Conservation (phyloP, 2,113 vertebrate species). For the Chlorodrepanis virens region DNA sequence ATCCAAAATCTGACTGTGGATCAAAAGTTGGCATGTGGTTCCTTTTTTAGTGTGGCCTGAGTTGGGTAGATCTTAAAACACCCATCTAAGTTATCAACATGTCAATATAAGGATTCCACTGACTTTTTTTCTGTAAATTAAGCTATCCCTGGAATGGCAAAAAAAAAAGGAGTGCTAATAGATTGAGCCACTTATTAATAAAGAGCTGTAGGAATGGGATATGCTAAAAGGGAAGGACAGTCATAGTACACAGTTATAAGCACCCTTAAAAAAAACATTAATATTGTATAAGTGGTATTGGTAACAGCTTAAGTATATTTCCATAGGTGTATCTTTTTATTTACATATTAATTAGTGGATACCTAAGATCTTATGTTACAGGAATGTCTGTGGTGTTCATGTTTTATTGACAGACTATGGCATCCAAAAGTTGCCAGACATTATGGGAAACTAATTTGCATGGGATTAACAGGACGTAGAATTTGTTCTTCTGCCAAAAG, state of each 20-base stretch:
- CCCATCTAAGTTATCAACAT: not conserved
- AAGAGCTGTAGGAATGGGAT: not conserved
- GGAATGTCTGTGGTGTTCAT: constrained; percentile 52
- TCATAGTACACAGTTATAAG: constrained; percentile 35
- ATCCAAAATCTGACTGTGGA: not conserved
- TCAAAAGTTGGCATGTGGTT: not conserved
- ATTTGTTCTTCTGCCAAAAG: constrained; percentile 32
- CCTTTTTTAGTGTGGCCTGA: not conserved
- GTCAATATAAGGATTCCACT: not conserved
- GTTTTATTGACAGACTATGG: constrained; percentile 71
- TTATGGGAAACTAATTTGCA: constrained; percentile 61
- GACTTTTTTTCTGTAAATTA: not conserved
- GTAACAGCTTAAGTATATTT: constrained; percentile 75
- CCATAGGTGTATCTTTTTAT: constrained; percentile 74
- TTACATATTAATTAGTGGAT: constrained; percentile 73
- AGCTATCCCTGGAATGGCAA: not conserved
- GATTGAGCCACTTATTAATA: constrained; percentile 1
- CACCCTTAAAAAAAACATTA: constrained; percentile 60
- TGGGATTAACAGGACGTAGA: not conserved
- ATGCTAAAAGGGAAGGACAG: not conserved
- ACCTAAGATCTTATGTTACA: constrained; percentile 68
- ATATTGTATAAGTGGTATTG: constrained; percentile 72
- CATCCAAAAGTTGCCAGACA: constrained; percentile 29
- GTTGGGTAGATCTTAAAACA: not conserved
- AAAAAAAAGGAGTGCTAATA: not conserved